These are phyloP conservation scores for Onthophagus sagittarius DNA, from an alignment of 2,888 invertebrate species.

Conservation along the genomic window DNA sequence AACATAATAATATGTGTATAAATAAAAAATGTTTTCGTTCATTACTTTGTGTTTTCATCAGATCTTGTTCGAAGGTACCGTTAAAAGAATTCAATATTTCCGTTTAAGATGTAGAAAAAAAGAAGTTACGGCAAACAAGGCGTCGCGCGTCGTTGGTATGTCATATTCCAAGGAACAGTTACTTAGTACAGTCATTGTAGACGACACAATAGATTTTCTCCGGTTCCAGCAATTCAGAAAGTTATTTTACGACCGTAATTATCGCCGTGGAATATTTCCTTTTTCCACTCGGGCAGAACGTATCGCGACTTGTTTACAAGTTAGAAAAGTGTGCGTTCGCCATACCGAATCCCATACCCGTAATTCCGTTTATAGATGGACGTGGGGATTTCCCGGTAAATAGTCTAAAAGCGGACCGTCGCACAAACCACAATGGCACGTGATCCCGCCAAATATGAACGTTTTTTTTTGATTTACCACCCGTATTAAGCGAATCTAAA, in stretches of 20 bases:
- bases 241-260: slow-evolving; percentile 7
- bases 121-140: not conserved
- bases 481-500: not conserved
- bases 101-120: not conserved
- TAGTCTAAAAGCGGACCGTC: not conserved
- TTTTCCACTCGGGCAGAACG: not conserved
- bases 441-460: not conserved
- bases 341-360: not conserved
- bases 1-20: slow-evolving; percentile 13
- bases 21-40: slow-evolving; percentile 20
- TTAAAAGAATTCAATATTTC: not conserved
- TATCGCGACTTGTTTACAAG: slow-evolving; percentile 1
- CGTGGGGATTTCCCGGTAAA: not conserved
- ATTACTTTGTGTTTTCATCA: not conserved
- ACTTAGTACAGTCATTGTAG: not conserved
- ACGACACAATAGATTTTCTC: not conserved
- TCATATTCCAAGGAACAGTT: not conserved
- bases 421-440: not conserved
- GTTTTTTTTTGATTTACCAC: not conserved
- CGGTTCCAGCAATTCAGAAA: not conserved
- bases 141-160: not conserved
- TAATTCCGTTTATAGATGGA: not conserved
- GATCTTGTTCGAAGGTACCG: not conserved
- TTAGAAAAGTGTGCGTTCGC: not conserved
- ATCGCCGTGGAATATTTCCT: not conserved